Base-by-base conservation (phyloP, 2,797 vertebrate species). In the Onychomys arenicola region DNA sequence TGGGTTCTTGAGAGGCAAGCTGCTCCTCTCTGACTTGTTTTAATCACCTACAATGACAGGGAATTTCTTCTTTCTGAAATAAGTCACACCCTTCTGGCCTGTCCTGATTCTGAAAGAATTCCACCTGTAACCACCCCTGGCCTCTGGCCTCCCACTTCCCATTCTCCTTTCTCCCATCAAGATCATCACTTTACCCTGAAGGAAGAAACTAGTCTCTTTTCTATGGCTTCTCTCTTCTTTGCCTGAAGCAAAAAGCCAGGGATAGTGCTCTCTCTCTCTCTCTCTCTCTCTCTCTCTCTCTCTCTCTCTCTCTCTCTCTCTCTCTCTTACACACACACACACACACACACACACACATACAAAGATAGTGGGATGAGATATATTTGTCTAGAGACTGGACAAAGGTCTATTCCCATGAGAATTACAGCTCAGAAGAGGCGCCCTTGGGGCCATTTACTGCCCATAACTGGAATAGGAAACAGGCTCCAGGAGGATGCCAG, bases 1-100 rank as follows among this genome's bases (percentile, higher is more conserved):
- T 83, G 27, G 63, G n/a, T 7, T 89, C n/a, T 73, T 80, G 80
- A 90, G 85, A 90, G 94, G 29, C 10, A 67, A 40, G 4, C 63
- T 46, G 57, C 46, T 46, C 37, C 52, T 71, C 83, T 76, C 61
- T 82, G 88, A 67, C 40, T 78, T 52, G n/a, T 57, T 73, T 83
- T 77, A 78, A 59, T 73, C 75, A 75, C 34, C 61, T 76, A 69
- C 40, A n/a, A 63, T n/a, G 46, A 27, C 7, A 19, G 40, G 90
- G 55, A 83, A 55, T 83, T 75, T 29, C 34, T n/a, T 96, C 69
- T 93, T 92, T 71, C 67, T 88, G 59, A 96, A 81, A 80, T 76
- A 43, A 40, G 43, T 82, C 63, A n/a, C 14, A 3, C 69, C 49
- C 77, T 84, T 69, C 75, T 1, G 1, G 21, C 71, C 67, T n/a